Evolutionary conservation across 2,113 vertebrate species (phyloP), one percentile per base, ranked within the genome.

Genomic region (Ranitomeya variabilis): DNA sequence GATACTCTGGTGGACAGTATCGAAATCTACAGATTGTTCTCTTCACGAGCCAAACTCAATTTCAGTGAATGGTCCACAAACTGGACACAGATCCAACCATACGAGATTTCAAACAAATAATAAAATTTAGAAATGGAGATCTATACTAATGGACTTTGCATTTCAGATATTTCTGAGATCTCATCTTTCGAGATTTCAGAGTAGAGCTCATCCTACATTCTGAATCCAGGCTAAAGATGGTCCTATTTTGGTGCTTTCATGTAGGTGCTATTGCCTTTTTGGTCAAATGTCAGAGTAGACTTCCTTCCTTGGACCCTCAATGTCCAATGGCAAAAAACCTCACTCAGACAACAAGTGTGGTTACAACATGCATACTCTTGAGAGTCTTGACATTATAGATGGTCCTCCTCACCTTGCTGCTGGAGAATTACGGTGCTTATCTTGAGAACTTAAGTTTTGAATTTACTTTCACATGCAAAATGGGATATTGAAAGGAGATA

Each of bases 321-420:
- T 45, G 37, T 45, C 3, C 37, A 45, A 45, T 45, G 37, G 37
- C 37, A 45, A 45, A 5, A 45, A 45, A 45, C 37, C 37, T 45
- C 37, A 45, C 37, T 2, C 37, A 45, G 37, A 45, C 37, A 45
- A 45, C 37, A 45, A 45, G 3, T 45, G 5, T 45, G 37, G 37
- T 45, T 45, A 45, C 37, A 45, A 45, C 37, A 45, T 45, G 37
- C 37, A 45, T 45, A 45, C 37, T 45, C 37, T 45, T n/a, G n/a
- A n/a, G n/a, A n/a, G n/a, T n/a, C n/a, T n/a, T 45, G 37, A 12
- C 7, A 2, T 74, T 19, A 74, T 13, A 26, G 4, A 67, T 87
- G 94, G 94, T 94, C 94, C 93, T 94, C 91, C 59, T 69, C 4
- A 55, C 64, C 94, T 94, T 95, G 94, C 95, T 95, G 94, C 94